Base-by-base conservation (phyloP, 2,113 vertebrate genomes). In the Malurus melanocephalus region DNA sequence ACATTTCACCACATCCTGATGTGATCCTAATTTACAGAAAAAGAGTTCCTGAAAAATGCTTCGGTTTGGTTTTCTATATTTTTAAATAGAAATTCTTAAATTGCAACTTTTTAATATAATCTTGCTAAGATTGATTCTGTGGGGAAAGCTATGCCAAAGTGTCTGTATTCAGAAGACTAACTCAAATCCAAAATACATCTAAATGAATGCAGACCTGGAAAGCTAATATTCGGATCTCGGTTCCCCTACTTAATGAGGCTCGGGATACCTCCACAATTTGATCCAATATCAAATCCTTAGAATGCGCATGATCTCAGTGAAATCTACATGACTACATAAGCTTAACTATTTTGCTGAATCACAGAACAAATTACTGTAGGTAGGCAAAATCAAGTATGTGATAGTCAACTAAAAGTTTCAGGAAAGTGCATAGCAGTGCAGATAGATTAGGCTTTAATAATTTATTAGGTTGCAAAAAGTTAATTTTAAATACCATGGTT, bases 391-490 rank as follows among this genome's bases (percentile, higher is more conserved):
- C 48, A 80, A 57, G 13, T 57, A 61, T 30, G 35, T 27, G 68
- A 68, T 46, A 85, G 38, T 51, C 61, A 60, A 26, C 57, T 64
- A 71, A 71, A 88, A 86, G 45, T 60, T 83, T 74, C 57, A 75
- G 66, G 8, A 86, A 93, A 88, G 40, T 84, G 86, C 83, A 85
- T 84, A 84, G 22, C 46, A 75, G 22, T 38, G 57, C 69, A 74
- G 53, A 80, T 56, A 80, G 69, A 86, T 84, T 49, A 81, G 20
- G 12, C 74, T 92, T 94, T 87, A 94, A 95, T 92, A 0, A 93
- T 94, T 94, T 88, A 90, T 90, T 79, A 92, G 46, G 27, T 57
- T 81, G 51, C 53, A 94, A 81, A 87, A 80, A 78, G 7, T 16
- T 64, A 12, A 8, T 49, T 94, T 86, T 61, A 61, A 94, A 94